Evolutionary conservation across 2,888 invertebrate species (phyloP).

Genomic region (Tipula confusa): DNA sequence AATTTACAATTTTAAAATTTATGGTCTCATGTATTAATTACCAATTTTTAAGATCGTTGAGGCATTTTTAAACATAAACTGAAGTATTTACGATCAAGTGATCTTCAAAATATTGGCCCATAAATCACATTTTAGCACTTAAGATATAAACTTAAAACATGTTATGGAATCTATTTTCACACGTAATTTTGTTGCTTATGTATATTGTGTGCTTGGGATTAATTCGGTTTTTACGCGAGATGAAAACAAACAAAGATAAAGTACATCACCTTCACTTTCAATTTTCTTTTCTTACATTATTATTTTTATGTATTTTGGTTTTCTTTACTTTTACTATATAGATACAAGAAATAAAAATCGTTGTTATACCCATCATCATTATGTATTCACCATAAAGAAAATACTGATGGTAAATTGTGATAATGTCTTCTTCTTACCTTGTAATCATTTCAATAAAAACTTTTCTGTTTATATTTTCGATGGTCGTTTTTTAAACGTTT

Average conservation of each 20-base stretch:
- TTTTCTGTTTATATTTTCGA: neutral
- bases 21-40: too few species aligned
- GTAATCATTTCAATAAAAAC: slow-evolving; percentile 20
- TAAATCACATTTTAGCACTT: too few species aligned
- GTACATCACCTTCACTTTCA: slow-evolving; percentile 9
- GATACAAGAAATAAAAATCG: neutral
- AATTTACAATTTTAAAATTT: too few species aligned
- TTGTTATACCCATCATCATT: neutral
- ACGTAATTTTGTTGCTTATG: too few species aligned
- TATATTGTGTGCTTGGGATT: neutral
- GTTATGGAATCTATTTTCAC: too few species aligned
- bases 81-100: too few species aligned
- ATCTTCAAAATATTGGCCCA: too few species aligned
- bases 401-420: neutral
- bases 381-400: neutral
- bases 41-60: too few species aligned
- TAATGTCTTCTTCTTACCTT: neutral
- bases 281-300: neutral
- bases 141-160: too few species aligned
- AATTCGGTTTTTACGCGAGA: neutral
- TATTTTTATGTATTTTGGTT: too few species aligned
- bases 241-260: neutral
- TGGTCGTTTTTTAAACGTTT: neutral
- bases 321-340: neutral
- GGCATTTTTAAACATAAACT: too few species aligned